Base-by-base conservation (phyloP, 2,113 vertebrate species). In the Phoxinus phoxinus region DNA sequence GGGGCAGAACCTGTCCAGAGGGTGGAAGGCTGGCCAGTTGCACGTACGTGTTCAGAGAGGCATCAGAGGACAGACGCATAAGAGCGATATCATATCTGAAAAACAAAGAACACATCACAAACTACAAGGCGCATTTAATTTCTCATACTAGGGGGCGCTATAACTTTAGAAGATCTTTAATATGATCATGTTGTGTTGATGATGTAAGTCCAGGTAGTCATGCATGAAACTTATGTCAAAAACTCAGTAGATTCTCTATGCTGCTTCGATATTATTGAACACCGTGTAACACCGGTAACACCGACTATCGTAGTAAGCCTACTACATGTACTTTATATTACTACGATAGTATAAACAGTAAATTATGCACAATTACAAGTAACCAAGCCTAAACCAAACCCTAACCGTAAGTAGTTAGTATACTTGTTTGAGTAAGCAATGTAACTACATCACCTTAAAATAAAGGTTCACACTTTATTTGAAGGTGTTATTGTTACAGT, bases 11-110 rank as follows among this genome's bases (percentile, higher is more conserved):
- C 88, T 93, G 86, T 2, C 93, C 95, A 0, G 85, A 56, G 35
- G n/a, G 58, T 44, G 97, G 96, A 90, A 98, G 94, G 13, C 63
- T 41, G 0, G 85, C 96, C 80, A 98, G 93, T 92, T 97, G 89
- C 87, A 98, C 94, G 0, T 95, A 85, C 86, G 3, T 90, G 94
- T 96, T 97, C 30, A 98, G 94, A 69, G 86, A 82, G 35, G 94
- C 96, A 0, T 71, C 93, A 69, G 90, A 2, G 74, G 93, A 87
- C 91, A 98, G 95, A 67, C 90, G 94, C 87, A 98, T 89, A 63
- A 98, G 88, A 44, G 96, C 96, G 6, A 98, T 97, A 91, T 98
- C 96, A 41, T 93, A 96, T 35, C 97, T 99, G 91, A 48, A 0
- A 53, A 35, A 13, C 73, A 83, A 53, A 71, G 1, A 75, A 86